These are phyloP conservation scores for Buathra laborator DNA, from an alignment of 2,888 invertebrate genomes.

Conservation along the genomic window DNA sequence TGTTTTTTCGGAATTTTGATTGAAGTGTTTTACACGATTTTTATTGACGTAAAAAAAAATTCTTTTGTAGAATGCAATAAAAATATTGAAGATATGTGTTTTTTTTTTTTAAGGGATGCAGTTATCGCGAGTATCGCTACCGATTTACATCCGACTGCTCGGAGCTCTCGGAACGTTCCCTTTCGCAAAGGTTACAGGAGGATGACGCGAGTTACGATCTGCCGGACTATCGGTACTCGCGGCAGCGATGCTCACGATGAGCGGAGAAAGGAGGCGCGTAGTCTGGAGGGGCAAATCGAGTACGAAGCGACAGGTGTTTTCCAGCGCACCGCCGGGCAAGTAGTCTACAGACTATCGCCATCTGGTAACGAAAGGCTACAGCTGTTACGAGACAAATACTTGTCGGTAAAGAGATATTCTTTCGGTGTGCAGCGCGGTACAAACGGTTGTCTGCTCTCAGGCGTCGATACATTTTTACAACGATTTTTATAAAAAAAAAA, in stretches of 20 bases:
- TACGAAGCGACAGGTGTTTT: slow-evolving; percentile 71
- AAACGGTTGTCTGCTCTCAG: slow-evolving; percentile 52
- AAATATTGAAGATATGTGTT: too few species aligned
- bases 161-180: slow-evolving; percentile 1
- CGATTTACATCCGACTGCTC: slow-evolving; percentile 22
- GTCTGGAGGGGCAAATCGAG: slow-evolving; percentile 1
- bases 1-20: too few species aligned
- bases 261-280: slow-evolving; percentile 19
- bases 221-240: slow-evolving; percentile 1
- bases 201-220: slow-evolving; percentile 27
- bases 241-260: slow-evolving; percentile 19
- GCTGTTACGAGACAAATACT: slow-evolving; percentile 6
- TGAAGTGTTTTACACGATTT: too few species aligned
- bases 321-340: slow-evolving; percentile 39
- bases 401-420: slow-evolving; percentile 49
- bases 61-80: too few species aligned
- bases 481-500: not conserved
- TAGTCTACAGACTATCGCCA: slow-evolving; percentile 71
- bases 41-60: too few species aligned
- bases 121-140: not conserved
- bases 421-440: slow-evolving; percentile 33
- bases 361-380: slow-evolving; percentile 68
- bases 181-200: slow-evolving; percentile 67
- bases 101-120: not conserved
- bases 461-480: slow-evolving; percentile 10